Conservation (phyloP, 2,888 invertebrate species). For the Ectobius pallidus region DNA sequence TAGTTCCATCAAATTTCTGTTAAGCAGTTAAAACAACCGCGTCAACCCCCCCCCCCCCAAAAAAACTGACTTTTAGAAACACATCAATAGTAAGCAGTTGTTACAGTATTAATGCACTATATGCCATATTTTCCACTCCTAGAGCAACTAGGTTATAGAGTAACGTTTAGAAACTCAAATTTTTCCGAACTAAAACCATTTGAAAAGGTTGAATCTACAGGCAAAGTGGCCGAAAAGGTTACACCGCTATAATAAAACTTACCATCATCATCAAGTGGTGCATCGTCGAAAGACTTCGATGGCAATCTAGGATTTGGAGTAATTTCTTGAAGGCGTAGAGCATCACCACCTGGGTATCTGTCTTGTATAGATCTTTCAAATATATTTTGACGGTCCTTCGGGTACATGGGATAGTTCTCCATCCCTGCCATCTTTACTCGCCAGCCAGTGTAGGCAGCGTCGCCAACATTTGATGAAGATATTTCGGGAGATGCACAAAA, state of each 20-base stretch:
- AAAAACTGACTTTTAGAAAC: too few relatives aligned
- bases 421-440: constrained; percentile 18
- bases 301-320: background rate
- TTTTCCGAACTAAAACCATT: too few relatives aligned
- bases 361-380: background rate
- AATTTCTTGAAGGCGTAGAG: background rate
- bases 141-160: too few relatives aligned
- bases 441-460: background rate
- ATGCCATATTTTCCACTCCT: too few relatives aligned
- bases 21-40: too few relatives aligned
- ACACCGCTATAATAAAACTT: background rate
- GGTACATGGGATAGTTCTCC: constrained; percentile 4
- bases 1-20: too few relatives aligned
- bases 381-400: background rate
- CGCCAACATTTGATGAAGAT: background rate
- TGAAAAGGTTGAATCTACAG: too few relatives aligned
- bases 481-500: background rate
- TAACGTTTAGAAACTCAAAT: too few relatives aligned
- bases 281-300: background rate
- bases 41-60: too few relatives aligned
- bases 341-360: background rate
- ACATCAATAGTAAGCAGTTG: too few relatives aligned
- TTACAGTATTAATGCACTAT: too few relatives aligned
- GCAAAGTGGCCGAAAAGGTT: too few relatives aligned
- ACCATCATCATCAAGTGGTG: background rate